Base-by-base conservation (phyloP, 2,797 vertebrate genomes). In the Hybognathus amarus region DNA sequence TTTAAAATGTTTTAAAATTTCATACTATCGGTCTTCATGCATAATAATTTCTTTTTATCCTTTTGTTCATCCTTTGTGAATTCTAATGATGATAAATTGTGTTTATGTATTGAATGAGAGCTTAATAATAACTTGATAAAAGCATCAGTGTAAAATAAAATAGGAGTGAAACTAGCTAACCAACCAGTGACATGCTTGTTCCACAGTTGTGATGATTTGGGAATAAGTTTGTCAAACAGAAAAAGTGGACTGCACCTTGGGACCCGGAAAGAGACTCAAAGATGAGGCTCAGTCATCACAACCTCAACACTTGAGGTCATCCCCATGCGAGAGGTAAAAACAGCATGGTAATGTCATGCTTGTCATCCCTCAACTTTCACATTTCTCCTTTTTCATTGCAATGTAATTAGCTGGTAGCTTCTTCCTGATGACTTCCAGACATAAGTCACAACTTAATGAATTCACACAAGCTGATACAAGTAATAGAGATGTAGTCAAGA, bases 221-320 rank as follows among this genome's bases (percentile, higher is more conserved):
- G 17, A 69, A 69, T 56, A 40, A 69, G 40, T 9, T 2, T 8
- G 9, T 3, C 22, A 17, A 36, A 64, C 27, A 76, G 74, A 82
- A 89, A 88, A 27, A 92, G 90, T 24, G 87, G 63, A 45, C 80
- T 88, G 45, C 86, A 91, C 87, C 90, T 90, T 82, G 56, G 82
- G 33, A 56, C 85, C 83, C 79, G 77, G 85, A 80, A 79, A 30
- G 82, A 85, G 22, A 79, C 30, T 42, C 22, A 45, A 85, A 27
- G 67, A 88, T 79, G 63, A 17, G 40, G 20, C 38, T 79, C 79
- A 66, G 2, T 47, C 83, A 50, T 75, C 74, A 80, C 89, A 83
- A 67, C 85, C 70, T 2, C 82, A 80, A 87, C 85, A 83, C 81
- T 83, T 69, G 47, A 90, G 82, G 82, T 85, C 70, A 24, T 85